Evolutionary conservation across 2,797 vertebrate genomes (phyloP).

Genomic region (Helarctos malayanus): DNA sequence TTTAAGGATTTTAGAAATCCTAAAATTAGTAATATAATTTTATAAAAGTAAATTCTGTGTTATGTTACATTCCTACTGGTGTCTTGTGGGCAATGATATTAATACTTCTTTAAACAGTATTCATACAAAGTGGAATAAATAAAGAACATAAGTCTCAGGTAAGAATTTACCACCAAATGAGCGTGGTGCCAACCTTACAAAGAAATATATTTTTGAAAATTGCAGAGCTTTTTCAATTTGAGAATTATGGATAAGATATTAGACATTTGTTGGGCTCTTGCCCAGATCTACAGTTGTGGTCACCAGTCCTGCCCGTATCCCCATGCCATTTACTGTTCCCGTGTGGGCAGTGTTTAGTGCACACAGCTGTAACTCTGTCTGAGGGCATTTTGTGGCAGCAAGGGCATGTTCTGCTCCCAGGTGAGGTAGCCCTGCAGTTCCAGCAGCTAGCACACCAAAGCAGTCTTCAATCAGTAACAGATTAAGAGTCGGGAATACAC

Average conservation of each 20-base stretch:
- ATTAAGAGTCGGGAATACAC: neutral
- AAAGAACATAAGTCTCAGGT: neutral
- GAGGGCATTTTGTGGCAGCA: neutral
- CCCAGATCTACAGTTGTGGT: neutral
- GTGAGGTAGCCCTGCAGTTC: neutral
- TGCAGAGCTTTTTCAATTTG: neutral
- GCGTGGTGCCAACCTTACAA: neutral
- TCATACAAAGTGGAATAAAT: neutral
- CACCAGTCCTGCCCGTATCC: neutral
- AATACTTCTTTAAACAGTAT: conserved; percentile 58
- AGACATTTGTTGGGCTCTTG: neutral
- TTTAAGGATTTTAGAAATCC: conserved; percentile 1
- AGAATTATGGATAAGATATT: neutral
- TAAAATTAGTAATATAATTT: neutral
- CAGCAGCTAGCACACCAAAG: neutral
- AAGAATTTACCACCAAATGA: conserved; percentile 3
- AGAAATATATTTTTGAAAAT: neutral
- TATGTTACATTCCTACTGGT: neutral
- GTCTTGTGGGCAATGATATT: neutral
- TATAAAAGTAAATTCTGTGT: neutral
- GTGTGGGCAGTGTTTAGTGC: neutral
- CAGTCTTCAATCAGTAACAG: neutral
- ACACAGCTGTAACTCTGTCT: neutral
- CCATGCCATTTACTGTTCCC: neutral
- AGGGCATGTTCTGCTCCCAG: neutral